Evolutionary conservation across 2,113 vertebrate species (phyloP), one percentile per base, ranked within the genome.

Genomic region (Empidonax traillii): DNA sequence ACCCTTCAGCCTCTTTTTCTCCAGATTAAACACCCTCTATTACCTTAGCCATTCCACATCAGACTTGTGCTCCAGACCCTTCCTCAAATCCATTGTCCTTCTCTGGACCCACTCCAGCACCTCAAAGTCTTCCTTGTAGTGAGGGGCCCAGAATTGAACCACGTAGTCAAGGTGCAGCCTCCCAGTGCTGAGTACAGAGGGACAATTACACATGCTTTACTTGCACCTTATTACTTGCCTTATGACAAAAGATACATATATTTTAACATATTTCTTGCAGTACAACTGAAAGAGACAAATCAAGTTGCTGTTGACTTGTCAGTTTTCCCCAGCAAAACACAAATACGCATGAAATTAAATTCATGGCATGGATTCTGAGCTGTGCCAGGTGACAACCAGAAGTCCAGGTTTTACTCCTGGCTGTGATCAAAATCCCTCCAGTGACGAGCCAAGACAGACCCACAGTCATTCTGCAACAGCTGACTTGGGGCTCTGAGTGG

Each of bases 181-280:
- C 20, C 14, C 41, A 41, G 24, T 27, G 55, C 47, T 2, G 3
- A 18, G 39, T 6, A 53, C 39, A 83, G 47, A 46, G n/a, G 11
- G 17, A 47, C n/a, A 18, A 37, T 0, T 19, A 15, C 21, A n/a
- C 6, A 1, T n/a, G 27, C 10, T 78, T 56, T 65, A 33, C 15
- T 66, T 22, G 1, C n/a, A 81, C 20, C 21, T 12, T 27, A 33
- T 16, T 13, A 13, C 59, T 33, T 35, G 37, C 39, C 58, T 67
- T 31, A n/a, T n/a, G 52, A 23, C 23, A 63, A 8, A 28, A 74
- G 17, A 78, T 2, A n/a, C 5, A 10, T 4, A 2, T 1, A 5
- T 49, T 84, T 43, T 51, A 69, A 43, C 14, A 4, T 11, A 72
- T 27, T 81, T 61, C 25, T 59, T n/a, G 9, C 28, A 46, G 35